Percentiles rank a stretch among this genome's conserved stretches.
Conservation (phyloP, 2,888 invertebrate species). For the Megamerina dolium region DNA sequence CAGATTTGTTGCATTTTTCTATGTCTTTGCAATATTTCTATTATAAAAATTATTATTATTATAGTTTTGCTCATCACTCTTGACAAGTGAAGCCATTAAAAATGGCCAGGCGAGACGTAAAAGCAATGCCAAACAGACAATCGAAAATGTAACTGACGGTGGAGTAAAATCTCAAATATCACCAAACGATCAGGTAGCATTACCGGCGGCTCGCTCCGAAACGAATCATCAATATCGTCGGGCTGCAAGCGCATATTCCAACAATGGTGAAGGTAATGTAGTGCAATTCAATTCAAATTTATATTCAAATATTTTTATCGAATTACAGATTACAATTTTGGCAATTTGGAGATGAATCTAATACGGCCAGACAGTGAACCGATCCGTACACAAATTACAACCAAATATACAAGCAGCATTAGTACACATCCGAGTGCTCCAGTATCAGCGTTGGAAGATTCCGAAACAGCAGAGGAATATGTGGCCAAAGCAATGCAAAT, state of each 20-base stretch:
- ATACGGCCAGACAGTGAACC: constrained; percentile 37
- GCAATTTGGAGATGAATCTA: constrained; percentile 41
- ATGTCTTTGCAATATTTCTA: too few relatives aligned
- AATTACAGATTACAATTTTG: constrained; percentile 33
- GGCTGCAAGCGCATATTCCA: constrained; percentile 24
- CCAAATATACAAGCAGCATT: constrained; percentile 23
- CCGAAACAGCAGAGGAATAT: constrained; percentile 46
- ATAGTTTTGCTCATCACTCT: too few relatives aligned
- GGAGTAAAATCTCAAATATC: constrained; percentile 23
- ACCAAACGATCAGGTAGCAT: constrained; percentile 38
- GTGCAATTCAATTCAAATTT: neutral
- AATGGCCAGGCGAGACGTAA: too few relatives aligned
- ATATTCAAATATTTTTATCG: neutral
- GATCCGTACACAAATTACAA: constrained; percentile 23
- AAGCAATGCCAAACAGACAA: constrained; percentile 21
- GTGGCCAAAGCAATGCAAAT: constrained; percentile 46
- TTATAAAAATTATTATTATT: too few relatives aligned
- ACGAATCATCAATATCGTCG: constrained; percentile 30
- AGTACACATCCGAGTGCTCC: constrained; percentile 13
- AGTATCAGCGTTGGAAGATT: constrained; percentile 31
- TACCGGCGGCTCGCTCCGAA: constrained; percentile 35
- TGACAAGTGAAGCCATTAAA: too few relatives aligned
- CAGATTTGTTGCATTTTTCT: too few relatives aligned
- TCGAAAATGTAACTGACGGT: constrained; percentile 32
- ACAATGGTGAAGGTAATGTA: constrained; percentile 15